Evolutionary conservation across 2,888 invertebrate genomes (phyloP), one percentile per base, ranked within the genome.

Genomic region (Scaptomyza polygonia): DNA sequence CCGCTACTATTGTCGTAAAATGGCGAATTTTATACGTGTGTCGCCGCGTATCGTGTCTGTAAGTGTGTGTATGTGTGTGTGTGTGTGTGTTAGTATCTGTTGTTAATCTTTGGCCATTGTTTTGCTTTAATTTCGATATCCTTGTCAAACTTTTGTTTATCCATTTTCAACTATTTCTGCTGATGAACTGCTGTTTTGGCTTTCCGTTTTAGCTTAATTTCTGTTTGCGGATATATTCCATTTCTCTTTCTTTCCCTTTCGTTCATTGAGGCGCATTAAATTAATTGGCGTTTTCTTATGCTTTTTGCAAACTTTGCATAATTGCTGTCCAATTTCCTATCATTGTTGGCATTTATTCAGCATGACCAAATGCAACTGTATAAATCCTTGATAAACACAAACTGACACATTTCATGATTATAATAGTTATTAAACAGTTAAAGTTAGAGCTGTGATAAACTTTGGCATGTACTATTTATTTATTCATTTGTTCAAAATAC

Each of bases 81-180:
- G 64, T 58, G 40, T 55, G 30, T 59, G 32, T 52, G 48, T 16
- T 40, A 40, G 56, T 86, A 67, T 79, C 79, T 67, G 75, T 72
- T 83, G 77, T 80, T 88, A 88, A 86, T 88, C 86, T 84, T 79
- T 79, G 65, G 47, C 45, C 76, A 88, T 77, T 88, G 88, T 86
- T 88, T 86, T 78, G 86, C 78, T 78, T 76, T 72, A 87, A 85
- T 77, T 77, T 86, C 72, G 67, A 79, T 76, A 79, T 78, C 89
- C 73, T 79, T 67, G 75, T 74, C 63, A 77, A 65, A 86, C 70
- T 86, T 68, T 72, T 77, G 67, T 80, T 72, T 72, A 67, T 67
- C 63, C 59, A 65, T 72, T 74, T 58, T 52, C 47, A 67, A 58
- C 51, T 45, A 61, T 67, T 55, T 56, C 47, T 54, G 62, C 65